Evolutionary conservation across 2,888 invertebrate genomes (phyloP), one percentile per base, ranked within the genome.

Genomic region (Oxytorus armatus): DNA sequence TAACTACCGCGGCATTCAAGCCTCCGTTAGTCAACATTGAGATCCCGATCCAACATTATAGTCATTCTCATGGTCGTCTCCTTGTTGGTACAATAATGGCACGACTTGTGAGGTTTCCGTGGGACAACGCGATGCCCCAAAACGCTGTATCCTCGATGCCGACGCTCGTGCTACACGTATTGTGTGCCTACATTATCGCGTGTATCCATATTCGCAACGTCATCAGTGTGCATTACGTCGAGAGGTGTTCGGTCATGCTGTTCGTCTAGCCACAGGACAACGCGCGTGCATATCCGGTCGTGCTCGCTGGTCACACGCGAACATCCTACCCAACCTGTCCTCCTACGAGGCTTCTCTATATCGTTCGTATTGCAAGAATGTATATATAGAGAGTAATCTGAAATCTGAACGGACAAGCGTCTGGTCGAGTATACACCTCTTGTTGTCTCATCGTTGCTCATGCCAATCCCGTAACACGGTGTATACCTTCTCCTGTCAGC

Each of bases 291-390:
- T 44, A 78, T 78, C 73, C 68, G 73, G 55, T 78, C 44, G 59
- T 61, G 79, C 72, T 86, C 73, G 81, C 80, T 74, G 82, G 85
- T 87, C 84, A 86, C 84, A 84, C 83, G 82, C 77, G 70, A n/a
- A 81, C 81, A 80, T 85, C 78, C 82, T 79, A 82, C 76, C 82
- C 81, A 81, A 82, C 82, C 70, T 74, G 73, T 69, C n/a, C 7
- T 36, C 55, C n/a, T 29, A 63, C 23, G 42, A 68, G 61, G 73
- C 66, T 68, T n/a, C 51, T 39, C 59, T 21, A 73, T 70, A 63
- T 70, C 55, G 51, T 44, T 39, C 25, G 51, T 76, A 51, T 70
- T 53, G 16, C 36, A 53, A n/a, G 14, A 49, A 66, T 72, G 53
- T 25, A 55, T 44, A 55, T 29, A 21, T 10, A 11, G n/a, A 16